A percentile compares a stretch with the other conserved stretches of the same genome.
Conservation (phyloP, 2,797 vertebrate genomes). For the Antennarius maculatus region DNA sequence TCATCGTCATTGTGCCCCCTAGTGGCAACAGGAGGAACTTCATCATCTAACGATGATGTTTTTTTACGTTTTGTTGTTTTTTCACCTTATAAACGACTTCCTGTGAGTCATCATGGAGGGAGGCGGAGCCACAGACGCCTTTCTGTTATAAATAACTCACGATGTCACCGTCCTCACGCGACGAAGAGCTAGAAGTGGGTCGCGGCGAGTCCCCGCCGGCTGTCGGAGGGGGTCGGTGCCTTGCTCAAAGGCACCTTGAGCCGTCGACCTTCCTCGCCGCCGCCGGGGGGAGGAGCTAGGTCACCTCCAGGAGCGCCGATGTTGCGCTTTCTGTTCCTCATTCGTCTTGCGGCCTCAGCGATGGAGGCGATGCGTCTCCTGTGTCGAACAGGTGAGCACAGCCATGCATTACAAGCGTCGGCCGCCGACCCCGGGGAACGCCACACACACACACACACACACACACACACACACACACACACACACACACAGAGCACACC, state of each 20-base stretch:
- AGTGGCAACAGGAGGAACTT: no score
- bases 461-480: constrained; percentile 1
- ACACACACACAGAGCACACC: constrained; percentile 31
- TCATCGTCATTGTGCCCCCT: no score
- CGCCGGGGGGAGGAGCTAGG: constrained; percentile 45
- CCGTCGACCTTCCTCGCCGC: constrained; percentile 25
- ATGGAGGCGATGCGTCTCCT: constrained; percentile 67
- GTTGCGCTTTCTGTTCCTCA: constrained; percentile 68
- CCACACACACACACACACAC: constrained; percentile 13
- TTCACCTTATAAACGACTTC: no score
- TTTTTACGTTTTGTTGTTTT: no score
- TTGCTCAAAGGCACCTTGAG: constrained; percentile 69
- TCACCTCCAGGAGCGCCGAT: constrained; percentile 79
- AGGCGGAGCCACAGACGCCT: no score
- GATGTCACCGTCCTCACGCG: no score
- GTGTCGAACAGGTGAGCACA: constrained; percentile 74
- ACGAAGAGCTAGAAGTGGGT: constrained; percentile 29
- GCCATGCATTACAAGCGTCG: constrained; percentile 72
- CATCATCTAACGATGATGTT: no score
- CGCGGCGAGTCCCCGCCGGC: not conserved
- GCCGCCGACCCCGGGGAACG: constrained; percentile 47
- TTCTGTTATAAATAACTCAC: no score
- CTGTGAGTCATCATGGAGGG: no score
- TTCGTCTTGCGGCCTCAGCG: constrained; percentile 67
- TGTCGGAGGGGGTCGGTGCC: constrained; percentile 22